Percentiles rank a stretch among this genome's conserved stretches.
phyloP scores from a whole-genome alignment of 2,888 invertebrate species.

The Glyphotaelius pellucidus region DNA sequence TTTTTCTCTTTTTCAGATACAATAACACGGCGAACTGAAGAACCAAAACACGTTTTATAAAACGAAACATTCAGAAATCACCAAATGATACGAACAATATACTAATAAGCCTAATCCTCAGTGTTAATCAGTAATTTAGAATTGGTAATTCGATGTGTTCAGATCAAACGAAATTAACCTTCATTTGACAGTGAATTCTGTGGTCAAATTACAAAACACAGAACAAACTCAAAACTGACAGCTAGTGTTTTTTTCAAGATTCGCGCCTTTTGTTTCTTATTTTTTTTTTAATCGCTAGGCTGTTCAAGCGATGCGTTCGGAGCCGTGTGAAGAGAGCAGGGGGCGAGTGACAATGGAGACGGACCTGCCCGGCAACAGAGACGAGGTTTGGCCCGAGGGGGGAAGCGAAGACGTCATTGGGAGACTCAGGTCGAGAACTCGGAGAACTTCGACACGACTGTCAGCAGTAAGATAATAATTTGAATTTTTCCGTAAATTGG shows the following conservation, averaged over 20 bases:
- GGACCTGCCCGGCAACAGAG: constrained; percentile 58
- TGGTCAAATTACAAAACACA: not conserved
- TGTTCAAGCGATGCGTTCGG: constrained; percentile 62
- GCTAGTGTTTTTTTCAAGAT: not conserved
- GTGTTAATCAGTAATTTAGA: not conserved
- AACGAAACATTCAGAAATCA: not conserved
- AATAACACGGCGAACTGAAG: not conserved
- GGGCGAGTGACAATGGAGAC: constrained; percentile 62
- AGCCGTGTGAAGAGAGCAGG: constrained; percentile 62
- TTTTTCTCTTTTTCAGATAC: not conserved
- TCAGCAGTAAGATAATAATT: constrained; percentile 55
- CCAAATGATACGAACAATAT: not conserved
- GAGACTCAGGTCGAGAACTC: constrained; percentile 55
- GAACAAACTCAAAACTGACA: not conserved
- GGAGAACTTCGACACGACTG: constrained; percentile 53
- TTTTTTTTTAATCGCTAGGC: constrained; percentile 31
- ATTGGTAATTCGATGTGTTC: not conserved
- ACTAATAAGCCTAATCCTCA: not conserved
- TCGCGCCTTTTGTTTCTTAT: not conserved
- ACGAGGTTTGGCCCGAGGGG: constrained; percentile 60
- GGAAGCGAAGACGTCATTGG: constrained; percentile 63
- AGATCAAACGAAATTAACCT: not conserved
- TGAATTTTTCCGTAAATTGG: not conserved
- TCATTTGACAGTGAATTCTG: not conserved
- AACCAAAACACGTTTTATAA: not conserved